Evolutionary conservation across 1,140 invertebrate species (phyloP).

Genomic region (Pseudobourletiella spinata): DNA sequence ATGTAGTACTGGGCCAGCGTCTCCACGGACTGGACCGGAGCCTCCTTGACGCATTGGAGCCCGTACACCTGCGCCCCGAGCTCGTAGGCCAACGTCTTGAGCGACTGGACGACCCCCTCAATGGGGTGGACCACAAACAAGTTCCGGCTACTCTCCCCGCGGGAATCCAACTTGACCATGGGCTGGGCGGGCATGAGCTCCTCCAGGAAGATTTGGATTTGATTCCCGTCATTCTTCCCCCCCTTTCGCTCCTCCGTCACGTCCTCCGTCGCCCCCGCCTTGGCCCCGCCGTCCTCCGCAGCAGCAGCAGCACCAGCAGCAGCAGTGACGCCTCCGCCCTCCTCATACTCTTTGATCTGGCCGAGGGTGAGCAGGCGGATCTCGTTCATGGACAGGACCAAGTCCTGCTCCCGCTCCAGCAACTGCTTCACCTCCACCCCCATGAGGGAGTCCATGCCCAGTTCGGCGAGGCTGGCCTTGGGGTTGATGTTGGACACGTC

Average conservation of each 20-base stretch:
- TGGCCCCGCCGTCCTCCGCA: conserved; percentile 1
- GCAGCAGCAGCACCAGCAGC: conserved; percentile 37
- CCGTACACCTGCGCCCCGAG: conserved; percentile 74
- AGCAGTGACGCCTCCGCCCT: no score
- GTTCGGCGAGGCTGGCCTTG: conserved; percentile 69
- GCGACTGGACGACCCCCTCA: conserved; percentile 67
- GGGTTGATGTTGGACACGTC: conserved; percentile 66
- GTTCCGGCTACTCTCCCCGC: conserved; percentile 41
- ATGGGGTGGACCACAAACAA: conserved; percentile 82
- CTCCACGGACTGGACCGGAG: conserved; percentile 61
- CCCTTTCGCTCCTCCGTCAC: neutral
- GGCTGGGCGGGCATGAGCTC: conserved; percentile 45
- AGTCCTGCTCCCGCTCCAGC: conserved; percentile 69
- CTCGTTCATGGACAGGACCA: conserved; percentile 66
- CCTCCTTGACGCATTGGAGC: conserved; percentile 70
- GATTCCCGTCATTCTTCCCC: conserved; percentile 23
- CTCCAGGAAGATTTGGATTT: conserved; percentile 38
- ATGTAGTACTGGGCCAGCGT: conserved; percentile 72
- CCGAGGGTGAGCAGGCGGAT: conserved; percentile 71
- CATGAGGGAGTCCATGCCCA: conserved; percentile 97
- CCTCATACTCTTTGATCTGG: conserved; percentile 58
- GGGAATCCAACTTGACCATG: conserved; percentile 44
- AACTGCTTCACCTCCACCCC: conserved; percentile 76
- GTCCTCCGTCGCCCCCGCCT: neutral
- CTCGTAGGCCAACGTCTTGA: conserved; percentile 58